Evolutionary conservation across 2,797 vertebrate species (phyloP).

Genomic region (Distichodus sexfasciatus): DNA sequence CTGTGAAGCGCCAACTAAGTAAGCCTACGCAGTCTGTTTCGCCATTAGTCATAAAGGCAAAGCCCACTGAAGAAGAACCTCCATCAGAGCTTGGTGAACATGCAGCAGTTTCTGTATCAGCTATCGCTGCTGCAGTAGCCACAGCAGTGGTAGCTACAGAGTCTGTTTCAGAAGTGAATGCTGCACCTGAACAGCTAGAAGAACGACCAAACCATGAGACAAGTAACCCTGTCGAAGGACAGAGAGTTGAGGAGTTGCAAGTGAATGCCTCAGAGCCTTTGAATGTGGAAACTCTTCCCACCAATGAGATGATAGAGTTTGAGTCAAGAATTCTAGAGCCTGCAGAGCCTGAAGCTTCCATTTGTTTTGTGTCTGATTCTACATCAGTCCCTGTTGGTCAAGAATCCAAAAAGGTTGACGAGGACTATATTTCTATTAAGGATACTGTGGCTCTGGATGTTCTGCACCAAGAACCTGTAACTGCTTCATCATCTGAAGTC

Average conservation of each 20-base stretch:
- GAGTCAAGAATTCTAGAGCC: slow-evolving; percentile 6
- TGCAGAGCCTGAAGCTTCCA: slow-evolving; percentile 22
- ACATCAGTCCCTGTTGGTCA: slow-evolving; percentile 5
- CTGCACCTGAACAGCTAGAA: slow-evolving; percentile 16
- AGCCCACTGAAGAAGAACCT: slow-evolving; percentile 1
- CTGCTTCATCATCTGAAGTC: slow-evolving; percentile 27
- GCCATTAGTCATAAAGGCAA: slow-evolving; percentile 49
- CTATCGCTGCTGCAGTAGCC: not conserved
- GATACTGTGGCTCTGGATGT: slow-evolving; percentile 29
- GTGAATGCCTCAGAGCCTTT: slow-evolving; percentile 18
- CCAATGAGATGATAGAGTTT: slow-evolving; percentile 8
- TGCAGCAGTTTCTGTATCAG: not conserved
- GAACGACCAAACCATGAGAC: not conserved
- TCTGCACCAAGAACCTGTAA: slow-evolving; percentile 35
- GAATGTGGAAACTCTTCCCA: slow-evolving; percentile 52
- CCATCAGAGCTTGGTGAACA: not conserved
- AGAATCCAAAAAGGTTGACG: slow-evolving; percentile 16
- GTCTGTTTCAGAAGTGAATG: slow-evolving; percentile 30
- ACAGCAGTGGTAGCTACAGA: slow-evolving; percentile 34
- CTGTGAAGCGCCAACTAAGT: slow-evolving; percentile 44
- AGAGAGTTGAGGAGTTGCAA: slow-evolving; percentile 33
- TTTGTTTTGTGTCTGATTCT: slow-evolving; percentile 35
- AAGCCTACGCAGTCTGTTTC: slow-evolving; percentile 67
- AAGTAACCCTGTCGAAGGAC: not conserved
- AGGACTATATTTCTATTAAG: slow-evolving; percentile 31